Evolutionary conservation across 2,113 vertebrate genomes (phyloP), one percentile per base, ranked within the genome.

Genomic region (Capreolus pygargus): DNA sequence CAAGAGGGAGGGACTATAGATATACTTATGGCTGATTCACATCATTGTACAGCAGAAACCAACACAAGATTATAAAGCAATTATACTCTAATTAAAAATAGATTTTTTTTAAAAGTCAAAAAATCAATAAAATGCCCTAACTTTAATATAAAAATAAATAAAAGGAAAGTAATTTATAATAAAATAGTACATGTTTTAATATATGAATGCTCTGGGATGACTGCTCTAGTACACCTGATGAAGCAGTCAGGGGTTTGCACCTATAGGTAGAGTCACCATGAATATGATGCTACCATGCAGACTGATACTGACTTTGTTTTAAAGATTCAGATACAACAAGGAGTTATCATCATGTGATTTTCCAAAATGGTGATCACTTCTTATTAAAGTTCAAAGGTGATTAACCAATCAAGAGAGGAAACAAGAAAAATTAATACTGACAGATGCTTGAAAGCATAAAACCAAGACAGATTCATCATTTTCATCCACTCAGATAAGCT

Each of bases 111-210:
- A 23, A 61, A 67, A 39, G 70, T 14, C 11, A 25, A n/a, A 91
- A 98, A 97, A 93, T 95, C 94, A 96, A 94, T 86, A 92, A 94
- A 91, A 81, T 91, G 28, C 25, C 55, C n/a, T 95, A 88, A 88
- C 28, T 93, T 17, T 83, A 96, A 97, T 89, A 97, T 93, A 89
- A 94, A 97, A 94, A 79, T 50, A 92, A 91, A 94, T 91, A 86
- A 97, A 96, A 94, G 2, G n/a, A 88, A 97, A 94, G 64, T 89
- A 96, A 93, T 76, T 94, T 96, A 82, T 86, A 94, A 96, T 83
- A 93, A 97, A 97, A 78, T 55, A 93, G 86, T 86, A 85, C 25
- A 36, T 52, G 85, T 93, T 94, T 95, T 67, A 97, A 85, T 81
- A 47, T 47, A 47, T 36, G 81, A 81, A 64, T 19, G n/a, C 52